Base-by-base conservation (phyloP, 2,888 invertebrate genomes). In the Xestia sexstrigata region DNA sequence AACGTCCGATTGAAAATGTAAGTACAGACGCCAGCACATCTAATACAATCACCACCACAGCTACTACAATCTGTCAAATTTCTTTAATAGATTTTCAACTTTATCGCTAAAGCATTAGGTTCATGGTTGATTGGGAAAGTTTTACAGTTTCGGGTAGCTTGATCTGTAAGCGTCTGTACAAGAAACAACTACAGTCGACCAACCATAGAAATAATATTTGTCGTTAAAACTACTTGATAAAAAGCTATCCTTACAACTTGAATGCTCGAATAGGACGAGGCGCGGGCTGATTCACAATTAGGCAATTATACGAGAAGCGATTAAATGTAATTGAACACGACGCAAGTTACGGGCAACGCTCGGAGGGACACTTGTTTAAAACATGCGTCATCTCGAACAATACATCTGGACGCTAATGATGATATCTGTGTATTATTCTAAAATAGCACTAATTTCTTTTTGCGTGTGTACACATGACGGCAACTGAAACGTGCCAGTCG, bases 321-420 rank as follows among this genome's bases (percentile, higher is more conserved):
- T 96, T 96, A 96, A 94, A 92, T 94, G 94, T 95, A 96, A 96
- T 96, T 96, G 96, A 95, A 94, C 92, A 93, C 94, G 94, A 93
- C 93, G 92, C 91, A 92, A 92, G 90, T 90, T 88, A 88, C 90
- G 90, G 91, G 88, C 89, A 86, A 84, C 88, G 88, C 78, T 80
- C 82, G 82, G 78, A 80, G 75, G 89, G 86, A 80, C 85, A 86
- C 87, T 88, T 81, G 83, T 83, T 75, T 84, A 79, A 76, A 78
- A 86, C 83, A 90, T 93, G 93, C 91, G 94, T 94, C 94, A 93
- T 86, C 83, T 79, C 65, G 80, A 83, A 84, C 87, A 87, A 88
- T 88, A 85, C 89, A 89, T 89, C 86, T 90, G 89, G 88, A 81
- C 75, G 63, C 78, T 83, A 75, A 76, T 84, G 80, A 73, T 71